A percentile compares a stretch with the other conserved stretches of the same genome.
Conservation (phyloP, 1,140 invertebrate genomes). For the Dermatophagoides farinae region DNA sequence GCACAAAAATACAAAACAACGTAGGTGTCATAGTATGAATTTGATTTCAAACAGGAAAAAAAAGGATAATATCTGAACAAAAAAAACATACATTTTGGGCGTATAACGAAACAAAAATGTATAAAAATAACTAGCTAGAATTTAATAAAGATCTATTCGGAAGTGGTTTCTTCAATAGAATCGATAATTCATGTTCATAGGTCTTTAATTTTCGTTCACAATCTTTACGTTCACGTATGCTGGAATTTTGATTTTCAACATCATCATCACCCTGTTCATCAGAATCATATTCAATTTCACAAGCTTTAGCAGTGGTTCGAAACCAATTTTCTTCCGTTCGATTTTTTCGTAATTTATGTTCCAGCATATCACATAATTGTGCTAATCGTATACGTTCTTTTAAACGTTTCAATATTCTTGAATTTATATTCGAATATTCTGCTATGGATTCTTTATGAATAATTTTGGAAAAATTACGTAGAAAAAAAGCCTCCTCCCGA, state of each 20-base stretch:
- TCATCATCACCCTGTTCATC: constrained; percentile 40
- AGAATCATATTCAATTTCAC: constrained; percentile 51
- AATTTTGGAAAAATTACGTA: constrained; percentile 49
- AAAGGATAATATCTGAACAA: too few relatives aligned
- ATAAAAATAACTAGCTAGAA: too few relatives aligned
- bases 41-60: too few relatives aligned
- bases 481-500: constrained; percentile 53
- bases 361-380: constrained; percentile 48
- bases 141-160: too few relatives aligned
- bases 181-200: not conserved
- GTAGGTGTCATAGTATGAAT: too few relatives aligned
- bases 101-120: too few relatives aligned
- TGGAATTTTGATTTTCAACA: constrained; percentile 19
- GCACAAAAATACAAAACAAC: too few relatives aligned
- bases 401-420: constrained; percentile 39
- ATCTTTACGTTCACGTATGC: not conserved
- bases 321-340: constrained; percentile 57
- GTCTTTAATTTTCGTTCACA: not conserved
- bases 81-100: too few relatives aligned
- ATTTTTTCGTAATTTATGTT: constrained; percentile 42
- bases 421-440: constrained; percentile 30
- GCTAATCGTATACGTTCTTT: constrained; percentile 53
- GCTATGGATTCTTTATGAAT: constrained; percentile 26
- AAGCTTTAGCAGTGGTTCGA: constrained; percentile 54
- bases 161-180: not conserved